phyloP scores from a whole-genome alignment of 2,888 invertebrate species.

The Rambutsinella grinnellia region DNA sequence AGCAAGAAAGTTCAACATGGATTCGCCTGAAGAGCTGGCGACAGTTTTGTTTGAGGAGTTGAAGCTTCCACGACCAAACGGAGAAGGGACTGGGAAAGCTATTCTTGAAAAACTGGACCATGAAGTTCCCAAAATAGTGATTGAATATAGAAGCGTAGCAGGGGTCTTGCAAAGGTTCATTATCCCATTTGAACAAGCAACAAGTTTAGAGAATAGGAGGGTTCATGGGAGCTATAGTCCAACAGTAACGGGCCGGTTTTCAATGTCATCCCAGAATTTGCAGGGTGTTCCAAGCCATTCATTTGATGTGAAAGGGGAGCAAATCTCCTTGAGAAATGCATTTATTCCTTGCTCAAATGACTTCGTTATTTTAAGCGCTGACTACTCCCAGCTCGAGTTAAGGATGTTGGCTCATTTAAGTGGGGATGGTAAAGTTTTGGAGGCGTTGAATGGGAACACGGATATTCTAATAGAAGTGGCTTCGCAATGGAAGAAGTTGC shows the following conservation, averaged over 20 bases:
- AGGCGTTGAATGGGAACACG: slow-evolving; percentile 72
- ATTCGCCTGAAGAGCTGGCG: slow-evolving; percentile 83
- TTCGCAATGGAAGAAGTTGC: slow-evolving; percentile 83
- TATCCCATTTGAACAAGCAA: slow-evolving; percentile 69
- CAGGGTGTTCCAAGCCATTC: slow-evolving; percentile 81
- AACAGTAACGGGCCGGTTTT: slow-evolving; percentile 79
- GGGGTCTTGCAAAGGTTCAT: slow-evolving; percentile 78
- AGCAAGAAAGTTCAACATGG: slow-evolving; percentile 83
- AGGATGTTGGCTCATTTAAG: slow-evolving; percentile 93
- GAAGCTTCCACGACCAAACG: slow-evolving; percentile 54
- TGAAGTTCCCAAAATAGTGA: slow-evolving; percentile 82
- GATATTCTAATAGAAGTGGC: slow-evolving; percentile 91
- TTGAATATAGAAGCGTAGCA: slow-evolving; percentile 87
- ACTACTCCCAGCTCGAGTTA: slow-evolving; percentile 97
- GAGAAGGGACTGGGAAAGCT: slow-evolving; percentile 78
- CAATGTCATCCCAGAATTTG: slow-evolving; percentile 93
- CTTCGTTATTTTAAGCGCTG: slow-evolving; percentile 84
- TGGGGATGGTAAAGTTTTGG: slow-evolving; percentile 78
- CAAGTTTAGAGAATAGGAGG: slow-evolving; percentile 67
- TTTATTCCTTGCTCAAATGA: slow-evolving; percentile 74
- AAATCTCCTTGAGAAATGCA: slow-evolving; percentile 71
- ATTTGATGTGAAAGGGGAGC: not conserved
- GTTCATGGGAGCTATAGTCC: slow-evolving; percentile 67
- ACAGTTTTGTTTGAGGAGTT: slow-evolving; percentile 73
- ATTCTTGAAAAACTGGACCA: slow-evolving; percentile 76